phyloP scores from a whole-genome alignment of 64 coral and sea anemone genomes.

The Montipora efflorescens region DNA sequence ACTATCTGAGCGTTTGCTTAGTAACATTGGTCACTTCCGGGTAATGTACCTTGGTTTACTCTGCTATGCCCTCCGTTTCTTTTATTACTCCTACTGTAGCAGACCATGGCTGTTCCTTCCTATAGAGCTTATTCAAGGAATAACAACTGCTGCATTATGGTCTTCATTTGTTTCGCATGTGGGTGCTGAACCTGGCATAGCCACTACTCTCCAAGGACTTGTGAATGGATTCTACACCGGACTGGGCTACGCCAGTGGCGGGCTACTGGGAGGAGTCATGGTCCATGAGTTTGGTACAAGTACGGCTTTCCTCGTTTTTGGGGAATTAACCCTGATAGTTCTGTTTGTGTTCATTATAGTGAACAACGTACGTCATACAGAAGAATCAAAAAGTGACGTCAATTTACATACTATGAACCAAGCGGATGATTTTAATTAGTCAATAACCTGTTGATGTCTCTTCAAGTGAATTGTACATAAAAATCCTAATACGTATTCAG shows the following conservation, averaged over 20 bases:
- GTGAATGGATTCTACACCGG: constrained; percentile 97
- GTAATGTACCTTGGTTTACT: constrained; percentile 94
- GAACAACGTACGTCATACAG: constrained; percentile 78
- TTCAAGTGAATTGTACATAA: background rate
- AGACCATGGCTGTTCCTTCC: constrained; percentile 94
- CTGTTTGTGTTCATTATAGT: constrained; percentile 93
- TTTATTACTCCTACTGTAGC: constrained; percentile 97
- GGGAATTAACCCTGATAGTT: constrained; percentile 93
- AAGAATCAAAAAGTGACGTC: constrained; percentile 2
- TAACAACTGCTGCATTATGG: constrained; percentile 96
- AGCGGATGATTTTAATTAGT: constrained; percentile 35
- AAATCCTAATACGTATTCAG: background rate
- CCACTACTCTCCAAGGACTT: constrained; percentile 90
- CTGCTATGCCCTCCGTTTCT: constrained; percentile 94
- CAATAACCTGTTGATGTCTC: background rate
- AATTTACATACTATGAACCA: constrained; percentile 4
- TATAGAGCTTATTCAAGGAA: constrained; percentile 96
- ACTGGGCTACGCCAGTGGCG: constrained; percentile 90
- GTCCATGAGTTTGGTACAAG: constrained; percentile 95
- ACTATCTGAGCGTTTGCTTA: constrained; percentile 89
- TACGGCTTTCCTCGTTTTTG: constrained; percentile 94
- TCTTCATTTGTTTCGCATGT: constrained; percentile 98
- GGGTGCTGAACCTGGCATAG: constrained; percentile 75
- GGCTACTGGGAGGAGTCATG: constrained; percentile 88
- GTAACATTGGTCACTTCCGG: constrained; percentile 79